Evolutionary conservation across 2,797 vertebrate genomes (phyloP).

Genomic region (Serranus cabrilla): DNA sequence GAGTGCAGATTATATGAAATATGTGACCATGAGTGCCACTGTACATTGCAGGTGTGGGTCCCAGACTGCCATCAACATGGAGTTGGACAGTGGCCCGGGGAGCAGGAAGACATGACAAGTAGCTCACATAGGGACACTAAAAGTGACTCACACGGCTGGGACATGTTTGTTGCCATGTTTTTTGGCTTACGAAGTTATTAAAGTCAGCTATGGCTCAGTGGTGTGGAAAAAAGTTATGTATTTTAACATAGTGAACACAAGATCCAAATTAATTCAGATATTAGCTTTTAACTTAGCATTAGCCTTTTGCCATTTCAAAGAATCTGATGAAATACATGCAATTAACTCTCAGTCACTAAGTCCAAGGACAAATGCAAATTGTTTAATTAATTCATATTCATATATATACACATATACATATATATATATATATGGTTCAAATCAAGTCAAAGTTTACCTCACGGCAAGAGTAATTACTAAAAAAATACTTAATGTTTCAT

Average conservation of each 20-base stretch:
- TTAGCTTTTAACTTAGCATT: background rate
- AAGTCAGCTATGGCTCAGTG: background rate
- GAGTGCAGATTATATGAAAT: constrained; percentile 64
- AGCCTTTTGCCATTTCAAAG: no score
- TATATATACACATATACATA: no score
- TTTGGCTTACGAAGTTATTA: background rate
- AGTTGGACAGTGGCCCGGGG: background rate
- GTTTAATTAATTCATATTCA: background rate
- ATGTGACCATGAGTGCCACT: constrained; percentile 34
- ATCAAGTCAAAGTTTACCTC: background rate
- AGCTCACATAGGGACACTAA: background rate
- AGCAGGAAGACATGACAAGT: background rate
- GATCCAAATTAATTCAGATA: background rate
- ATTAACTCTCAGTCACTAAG: background rate
- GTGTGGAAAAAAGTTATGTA: background rate
- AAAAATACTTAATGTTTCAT: background rate
- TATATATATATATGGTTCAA: no score
- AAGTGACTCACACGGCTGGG: background rate
- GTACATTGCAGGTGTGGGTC: constrained; percentile 38
- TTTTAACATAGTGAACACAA: background rate
- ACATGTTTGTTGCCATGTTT: background rate
- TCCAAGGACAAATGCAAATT: no score
- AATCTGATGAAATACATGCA: background rate
- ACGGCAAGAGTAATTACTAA: background rate
- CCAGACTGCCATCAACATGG: background rate